These are phyloP conservation scores for Lycopodina hypogea DNA, from an alignment of 37 sponge, comb jelly and placozoan genomes.

Conservation along the genomic window DNA sequence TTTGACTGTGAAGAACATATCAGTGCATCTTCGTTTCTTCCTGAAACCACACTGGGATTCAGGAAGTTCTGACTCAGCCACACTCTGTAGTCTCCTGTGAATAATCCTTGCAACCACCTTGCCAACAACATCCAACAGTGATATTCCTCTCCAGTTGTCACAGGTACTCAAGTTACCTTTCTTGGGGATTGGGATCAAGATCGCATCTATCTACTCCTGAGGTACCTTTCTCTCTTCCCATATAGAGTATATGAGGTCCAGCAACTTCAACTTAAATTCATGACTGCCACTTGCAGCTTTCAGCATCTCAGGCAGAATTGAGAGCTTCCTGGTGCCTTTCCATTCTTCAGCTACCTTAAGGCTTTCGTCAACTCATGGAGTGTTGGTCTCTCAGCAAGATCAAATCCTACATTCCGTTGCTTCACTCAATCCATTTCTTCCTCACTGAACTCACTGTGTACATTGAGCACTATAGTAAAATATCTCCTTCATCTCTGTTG, in stretches of 20 bases:
- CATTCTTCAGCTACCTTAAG: not conserved
- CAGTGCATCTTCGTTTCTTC: conserved; percentile 15
- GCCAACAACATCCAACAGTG: conserved; percentile 22
- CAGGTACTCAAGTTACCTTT: conserved; percentile 11
- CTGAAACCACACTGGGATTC: conserved; percentile 22
- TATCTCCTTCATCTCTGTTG: not conserved
- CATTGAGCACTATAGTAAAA: not conserved
- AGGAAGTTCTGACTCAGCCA: conserved; percentile 16
- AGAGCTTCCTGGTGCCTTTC: not conserved
- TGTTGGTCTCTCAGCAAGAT: not conserved
- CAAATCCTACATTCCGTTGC: not conserved
- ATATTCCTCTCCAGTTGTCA: conserved; percentile 39
- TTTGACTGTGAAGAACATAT: conserved; percentile 25
- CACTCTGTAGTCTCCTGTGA: conserved; percentile 10
- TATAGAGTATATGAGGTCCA: not conserved
- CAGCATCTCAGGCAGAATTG: not conserved
- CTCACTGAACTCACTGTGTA: not conserved
- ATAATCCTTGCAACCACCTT: conserved; percentile 12
- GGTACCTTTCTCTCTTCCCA: not conserved
- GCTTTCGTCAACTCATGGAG: not conserved
- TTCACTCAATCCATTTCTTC: not conserved
- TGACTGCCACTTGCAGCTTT: not conserved
- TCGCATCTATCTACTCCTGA: too few relatives aligned
- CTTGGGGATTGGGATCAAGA: conserved; percentile 24
- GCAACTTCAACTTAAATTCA: not conserved